Evolutionary conservation across 2,797 vertebrate genomes (phyloP), one percentile per base, ranked within the genome.

Genomic region (Otus scops): DNA sequence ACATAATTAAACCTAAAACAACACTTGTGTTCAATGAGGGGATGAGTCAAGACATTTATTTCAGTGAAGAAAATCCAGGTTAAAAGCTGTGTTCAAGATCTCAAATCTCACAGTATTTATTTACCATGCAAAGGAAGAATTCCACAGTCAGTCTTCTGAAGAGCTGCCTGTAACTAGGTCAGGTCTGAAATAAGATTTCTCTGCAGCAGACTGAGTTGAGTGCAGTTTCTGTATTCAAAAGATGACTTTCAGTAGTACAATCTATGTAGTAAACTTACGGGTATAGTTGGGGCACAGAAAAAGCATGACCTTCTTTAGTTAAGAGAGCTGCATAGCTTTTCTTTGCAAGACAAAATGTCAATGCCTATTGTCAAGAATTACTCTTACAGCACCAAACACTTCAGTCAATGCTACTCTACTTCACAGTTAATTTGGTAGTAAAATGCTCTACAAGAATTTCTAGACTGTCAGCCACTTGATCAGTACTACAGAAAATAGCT

Each of bases 231-330:
- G 88, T 92, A 84, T 96, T 89, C 91, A 88, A 54, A 97, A 67
- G 89, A 84, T 96, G 94, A 94, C 92, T 94, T 96, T 97, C 97
- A 97, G 97, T 97, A 97, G 97, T 97, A 96, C 91, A 94, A 95
- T 85, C 69, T 82, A 39, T 68, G 68, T 87, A 93, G 91, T 93
- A 96, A 96, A 95, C 68, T 59, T 76, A 79, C 2, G 16, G 63
- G 73, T 65, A 78, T 34, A 76, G 71, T 36, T 68, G 61, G 90
- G 92, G 84, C 88, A 83, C 75, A 91, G 83, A 63, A 74, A 50
- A 85, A 89, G 76, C 88, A 48, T 36, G 74, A 92, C 87, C 53
- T 71, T 51, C 89, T 92, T 74, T 56, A 94, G 75, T 57, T 87
- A 57, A 78, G 74, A 93, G 63, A 88, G 91, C 96, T 96, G 95